Evolutionary conservation across 2,113 vertebrate species (phyloP).

Genomic region (Dicaeum eximium): DNA sequence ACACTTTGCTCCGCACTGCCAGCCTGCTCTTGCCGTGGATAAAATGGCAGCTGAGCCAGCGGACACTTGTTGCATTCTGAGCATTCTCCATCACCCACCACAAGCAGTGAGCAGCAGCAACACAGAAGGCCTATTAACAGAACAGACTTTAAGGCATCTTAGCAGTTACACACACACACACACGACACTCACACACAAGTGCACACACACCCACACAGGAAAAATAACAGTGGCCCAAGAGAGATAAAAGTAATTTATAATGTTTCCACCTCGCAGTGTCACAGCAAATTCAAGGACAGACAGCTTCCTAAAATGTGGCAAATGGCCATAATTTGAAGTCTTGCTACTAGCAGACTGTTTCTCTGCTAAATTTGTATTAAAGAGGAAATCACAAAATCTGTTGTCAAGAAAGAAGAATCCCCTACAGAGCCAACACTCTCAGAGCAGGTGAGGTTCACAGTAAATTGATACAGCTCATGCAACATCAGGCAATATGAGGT

Average conservation of each 20-base stretch:
- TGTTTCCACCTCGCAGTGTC: not conserved
- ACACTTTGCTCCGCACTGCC: not conserved
- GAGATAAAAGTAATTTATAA: not conserved
- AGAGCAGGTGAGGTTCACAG: not conserved
- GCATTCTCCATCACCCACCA: conserved; percentile 35
- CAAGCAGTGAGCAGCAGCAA: not conserved
- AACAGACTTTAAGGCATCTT: not conserved
- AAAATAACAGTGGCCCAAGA: not conserved
- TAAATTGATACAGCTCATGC: not conserved
- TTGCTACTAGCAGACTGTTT: not conserved
- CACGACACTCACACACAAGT: not conserved
- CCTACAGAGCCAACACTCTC: not conserved
- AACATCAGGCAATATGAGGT: not conserved
- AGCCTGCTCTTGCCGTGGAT: not conserved
- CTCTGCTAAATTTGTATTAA: not conserved
- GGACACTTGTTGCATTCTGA: conserved; percentile 19
- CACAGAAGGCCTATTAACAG: not conserved
- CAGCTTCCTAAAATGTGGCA: not conserved
- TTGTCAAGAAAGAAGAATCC: not conserved
- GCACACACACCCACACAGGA: fast-evolving
- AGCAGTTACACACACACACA: not conserved
- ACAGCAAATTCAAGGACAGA: not conserved
- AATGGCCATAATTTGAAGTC: not conserved
- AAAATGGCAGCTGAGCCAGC: conserved; percentile 6
- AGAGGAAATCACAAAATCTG: not conserved